Conservation (phyloP, 2,888 invertebrate species). For the Himalopsyche kuldschensis region DNA sequence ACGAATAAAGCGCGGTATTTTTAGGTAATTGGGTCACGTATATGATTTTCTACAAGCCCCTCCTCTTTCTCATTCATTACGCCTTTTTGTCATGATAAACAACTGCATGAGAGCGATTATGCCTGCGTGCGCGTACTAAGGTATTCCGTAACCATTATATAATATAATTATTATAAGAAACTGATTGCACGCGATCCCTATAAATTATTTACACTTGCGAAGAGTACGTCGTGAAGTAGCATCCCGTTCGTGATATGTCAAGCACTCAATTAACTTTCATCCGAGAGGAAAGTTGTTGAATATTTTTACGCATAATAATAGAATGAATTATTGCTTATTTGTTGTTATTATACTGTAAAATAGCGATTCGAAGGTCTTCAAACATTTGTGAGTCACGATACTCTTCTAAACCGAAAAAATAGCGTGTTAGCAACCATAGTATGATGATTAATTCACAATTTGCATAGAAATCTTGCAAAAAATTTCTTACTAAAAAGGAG, state of each 20-base stretch:
- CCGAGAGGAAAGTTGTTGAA: background rate
- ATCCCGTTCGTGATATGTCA: background rate
- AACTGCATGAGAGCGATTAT: background rate
- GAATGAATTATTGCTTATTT: background rate
- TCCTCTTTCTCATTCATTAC: background rate
- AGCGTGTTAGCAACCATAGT: too few species aligned
- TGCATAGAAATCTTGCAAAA: too few species aligned
- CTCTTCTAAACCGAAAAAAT: too few species aligned
- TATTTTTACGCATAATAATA: background rate
- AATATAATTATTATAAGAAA: background rate
- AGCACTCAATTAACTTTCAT: background rate
- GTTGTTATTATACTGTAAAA: background rate
- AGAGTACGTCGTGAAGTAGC: background rate
- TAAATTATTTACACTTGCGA: background rate
- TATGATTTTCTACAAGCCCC: background rate
- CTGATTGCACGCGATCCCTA: background rate
- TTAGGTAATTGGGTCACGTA: background rate
- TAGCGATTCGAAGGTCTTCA: too few species aligned
- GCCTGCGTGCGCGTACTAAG: background rate
- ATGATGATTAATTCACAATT: too few species aligned
- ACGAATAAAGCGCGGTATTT: background rate
- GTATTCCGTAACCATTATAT: background rate
- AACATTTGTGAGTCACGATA: too few species aligned
- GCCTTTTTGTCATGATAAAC: background rate
- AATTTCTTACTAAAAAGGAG: too few species aligned